Evolutionary conservation across 2,888 invertebrate genomes (phyloP), one percentile per base, ranked within the genome.

Genomic region (Agelastica alni): DNA sequence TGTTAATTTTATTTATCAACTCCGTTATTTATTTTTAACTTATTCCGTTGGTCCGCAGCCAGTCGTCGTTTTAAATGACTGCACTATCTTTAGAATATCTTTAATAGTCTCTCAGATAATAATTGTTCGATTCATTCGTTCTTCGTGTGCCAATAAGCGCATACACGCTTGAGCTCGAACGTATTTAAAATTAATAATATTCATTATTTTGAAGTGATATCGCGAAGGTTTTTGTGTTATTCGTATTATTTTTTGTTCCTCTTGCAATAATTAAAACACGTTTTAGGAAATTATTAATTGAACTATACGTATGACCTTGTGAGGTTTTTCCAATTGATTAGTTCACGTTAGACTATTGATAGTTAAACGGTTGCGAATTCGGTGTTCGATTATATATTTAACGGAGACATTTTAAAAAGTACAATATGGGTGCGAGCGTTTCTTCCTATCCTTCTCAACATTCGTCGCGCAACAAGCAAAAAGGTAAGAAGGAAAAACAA

Each of bases 1-100:
- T 44, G 32, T 44, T 44, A 44, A 44, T 44, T 44, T 32, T 31
- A 45, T 45, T 45, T 34, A 45, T 45, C 45, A 45, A 45, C 32
- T 44, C 18, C 28, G 10, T n/a, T 22, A 34, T 45, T 45, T 45
- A 45, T 45, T 45, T 45, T 45, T 45, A 45, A 34, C 18, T 10
- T 45, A 20, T 45, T 20, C 45, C 31, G 45, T 45, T 45, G 45
- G 45, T 45, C 45, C n/a, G 32, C 9, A 34, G 45, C 34, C 45
- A 45, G 32, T 34, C 6, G 34, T 34, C n/a, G 34, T 22, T 7
- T 20, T 18, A 43, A 43, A 45, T 45, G 31, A 43, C 4, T 43
- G 9, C 6, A 34, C 34, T 45, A 45, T 45, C 45, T 45, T 45
- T 45, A 45, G 45, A 45, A 20, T 20, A 32, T 32, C 32, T 32